These are phyloP conservation scores for Choristoneura rosaceana DNA, from an alignment of 2,888 invertebrate species.

Conservation along the genomic window DNA sequence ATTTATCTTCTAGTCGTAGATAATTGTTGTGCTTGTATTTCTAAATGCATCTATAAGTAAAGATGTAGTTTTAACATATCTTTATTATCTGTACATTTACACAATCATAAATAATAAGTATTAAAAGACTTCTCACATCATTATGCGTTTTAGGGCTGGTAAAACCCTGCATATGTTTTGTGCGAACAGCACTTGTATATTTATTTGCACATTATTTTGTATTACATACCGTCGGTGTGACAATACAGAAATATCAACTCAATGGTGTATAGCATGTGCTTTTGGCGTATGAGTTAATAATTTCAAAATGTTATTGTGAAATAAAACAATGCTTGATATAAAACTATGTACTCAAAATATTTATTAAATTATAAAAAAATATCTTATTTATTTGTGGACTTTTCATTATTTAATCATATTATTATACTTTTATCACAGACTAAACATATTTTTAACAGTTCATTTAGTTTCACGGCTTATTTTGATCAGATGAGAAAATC, in stretches of 20 bases:
- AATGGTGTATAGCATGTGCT: not conserved
- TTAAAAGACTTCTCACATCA: too few species aligned
- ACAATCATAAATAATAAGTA: not conserved
- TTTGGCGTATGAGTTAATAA: not conserved
- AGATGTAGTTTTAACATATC: not conserved
- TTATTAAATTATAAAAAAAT: constrained; percentile 5
- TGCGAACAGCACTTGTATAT: too few species aligned
- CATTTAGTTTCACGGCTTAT: too few species aligned
- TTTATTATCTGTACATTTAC: not conserved
- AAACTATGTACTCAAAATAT: constrained; percentile 6
- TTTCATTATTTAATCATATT: not conserved
- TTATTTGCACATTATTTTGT: too few species aligned
- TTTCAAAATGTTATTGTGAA: not conserved
- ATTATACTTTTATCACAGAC: not conserved
- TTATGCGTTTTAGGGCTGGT: too few species aligned
- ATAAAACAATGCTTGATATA: constrained; percentile 11
- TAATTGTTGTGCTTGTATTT: not conserved
- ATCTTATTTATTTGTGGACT: not conserved
- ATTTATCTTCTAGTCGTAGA: not conserved
- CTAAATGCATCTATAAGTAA: not conserved
- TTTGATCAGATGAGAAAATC: too few species aligned
- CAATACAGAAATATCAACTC: too few species aligned
- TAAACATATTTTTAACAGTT: not conserved
- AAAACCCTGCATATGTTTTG: too few species aligned
- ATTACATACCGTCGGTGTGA: too few species aligned